A percentile compares a stretch with the other conserved stretches of the same genome.
phyloP scores from a whole-genome alignment of 2,113 vertebrate genomes.

The Pelobates fuscus region DNA sequence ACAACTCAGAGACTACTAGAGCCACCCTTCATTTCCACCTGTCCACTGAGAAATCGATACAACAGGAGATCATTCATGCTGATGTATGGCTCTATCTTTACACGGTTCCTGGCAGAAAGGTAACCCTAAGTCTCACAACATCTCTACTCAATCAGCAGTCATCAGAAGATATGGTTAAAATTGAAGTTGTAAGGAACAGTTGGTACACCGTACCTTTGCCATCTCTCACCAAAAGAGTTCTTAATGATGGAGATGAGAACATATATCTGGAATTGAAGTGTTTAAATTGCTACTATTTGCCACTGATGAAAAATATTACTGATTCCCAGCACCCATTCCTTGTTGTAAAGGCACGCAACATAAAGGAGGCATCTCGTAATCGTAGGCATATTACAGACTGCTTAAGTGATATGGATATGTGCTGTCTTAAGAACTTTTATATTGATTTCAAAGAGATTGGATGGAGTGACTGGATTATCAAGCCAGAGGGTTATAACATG shows the following conservation, averaged over 20 bases:
- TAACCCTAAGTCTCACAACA: slow-evolving; percentile 12
- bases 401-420: slow-evolving; percentile 73
- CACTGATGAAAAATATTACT: slow-evolving; percentile 25
- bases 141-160: background rate
- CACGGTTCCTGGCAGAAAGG: background rate
- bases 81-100: slow-evolving; percentile 37
- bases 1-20: slow-evolving; percentile 1
- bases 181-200: slow-evolving; percentile 6
- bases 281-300: slow-evolving; percentile 13
- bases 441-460: slow-evolving; percentile 79
- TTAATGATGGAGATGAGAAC: slow-evolving; percentile 14
- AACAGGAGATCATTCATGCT: slow-evolving; percentile 26
- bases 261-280: slow-evolving; percentile 31
- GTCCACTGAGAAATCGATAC: slow-evolving; percentile 23
- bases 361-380: slow-evolving; percentile 60
- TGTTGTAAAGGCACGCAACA: slow-evolving; percentile 73
- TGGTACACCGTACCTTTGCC: slow-evolving; percentile 36
- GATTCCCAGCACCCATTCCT: slow-evolving; percentile 71
- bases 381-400: slow-evolving; percentile 72
- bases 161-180: background rate
- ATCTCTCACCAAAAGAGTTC: slow-evolving; percentile 1
- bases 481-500: slow-evolving; percentile 86
- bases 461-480: slow-evolving; percentile 87
- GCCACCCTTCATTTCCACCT: slow-evolving; percentile 34
- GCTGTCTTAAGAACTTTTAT: slow-evolving; percentile 83